Conservation (phyloP, 1,140 invertebrate species). For the Homalodisca vitripennis region DNA sequence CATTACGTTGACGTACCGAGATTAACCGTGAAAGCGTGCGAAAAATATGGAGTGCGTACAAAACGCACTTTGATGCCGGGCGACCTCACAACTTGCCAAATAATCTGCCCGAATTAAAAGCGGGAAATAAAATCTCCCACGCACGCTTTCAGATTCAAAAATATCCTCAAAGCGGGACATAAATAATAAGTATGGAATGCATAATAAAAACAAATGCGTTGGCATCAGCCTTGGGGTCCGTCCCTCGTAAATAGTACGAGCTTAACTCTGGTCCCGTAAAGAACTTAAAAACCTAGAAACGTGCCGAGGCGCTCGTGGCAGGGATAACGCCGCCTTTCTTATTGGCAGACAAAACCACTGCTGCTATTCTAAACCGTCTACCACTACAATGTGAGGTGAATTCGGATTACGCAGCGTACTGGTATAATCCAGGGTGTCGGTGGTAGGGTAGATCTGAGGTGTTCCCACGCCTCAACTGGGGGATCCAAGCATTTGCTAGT, state of each 20-base stretch:
- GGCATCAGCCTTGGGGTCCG: not conserved
- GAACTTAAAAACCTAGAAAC: not conserved
- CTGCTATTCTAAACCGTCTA: not conserved
- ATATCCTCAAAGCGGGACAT: conserved; percentile 14
- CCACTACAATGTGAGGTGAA: too few species aligned
- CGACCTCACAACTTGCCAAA: not conserved
- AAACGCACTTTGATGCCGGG: not conserved
- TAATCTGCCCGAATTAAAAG: not conserved
- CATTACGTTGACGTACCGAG: too few species aligned
- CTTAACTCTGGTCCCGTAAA: not conserved
- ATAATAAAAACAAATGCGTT: conserved; percentile 22
- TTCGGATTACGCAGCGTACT: not conserved
- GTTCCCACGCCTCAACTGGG: too few species aligned
- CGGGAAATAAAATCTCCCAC: conserved; percentile 11
- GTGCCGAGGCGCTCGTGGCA: not conserved
- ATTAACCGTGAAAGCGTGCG: too few species aligned
- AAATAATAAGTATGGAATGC: conserved; percentile 26
- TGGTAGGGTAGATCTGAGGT: too few species aligned
- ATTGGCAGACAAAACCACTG: conserved; percentile 20
- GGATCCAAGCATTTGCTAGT: too few species aligned
- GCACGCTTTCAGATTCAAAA: not conserved
- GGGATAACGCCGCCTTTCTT: conserved; percentile 19
- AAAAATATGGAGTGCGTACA: too few species aligned
- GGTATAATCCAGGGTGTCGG: too few species aligned
- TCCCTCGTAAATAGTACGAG: not conserved